A percentile compares a stretch with the other conserved stretches of the same genome.
phyloP scores from a whole-genome alignment of 2,113 vertebrate genomes.

The Cyanoderma ruficeps region DNA sequence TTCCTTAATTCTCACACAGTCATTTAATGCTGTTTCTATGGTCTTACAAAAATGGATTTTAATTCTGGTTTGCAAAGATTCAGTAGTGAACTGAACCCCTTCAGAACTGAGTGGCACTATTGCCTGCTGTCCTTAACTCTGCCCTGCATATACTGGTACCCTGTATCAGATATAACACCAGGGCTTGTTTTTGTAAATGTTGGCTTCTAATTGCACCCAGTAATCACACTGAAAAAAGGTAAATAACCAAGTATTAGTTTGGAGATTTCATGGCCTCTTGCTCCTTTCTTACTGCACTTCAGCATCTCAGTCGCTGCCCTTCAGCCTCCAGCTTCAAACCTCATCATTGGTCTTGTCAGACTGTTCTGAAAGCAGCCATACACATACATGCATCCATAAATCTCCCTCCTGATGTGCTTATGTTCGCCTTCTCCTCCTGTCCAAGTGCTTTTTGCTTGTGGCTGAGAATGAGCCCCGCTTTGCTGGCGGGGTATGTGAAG shows the following conservation, averaged over 20 bases:
- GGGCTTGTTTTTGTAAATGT: neutral
- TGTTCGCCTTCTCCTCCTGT: neutral
- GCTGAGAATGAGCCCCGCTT: neutral
- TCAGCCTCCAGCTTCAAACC: neutral
- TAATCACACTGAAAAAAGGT: neutral
- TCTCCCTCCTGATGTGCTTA: neutral
- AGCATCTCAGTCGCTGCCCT: neutral
- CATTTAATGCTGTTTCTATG: neutral
- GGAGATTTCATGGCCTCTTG: neutral
- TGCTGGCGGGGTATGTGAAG: neutral
- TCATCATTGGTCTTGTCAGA: neutral
- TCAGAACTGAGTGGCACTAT: neutral
- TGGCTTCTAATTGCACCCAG: neutral
- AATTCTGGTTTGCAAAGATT: neutral
- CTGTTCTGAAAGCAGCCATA: neutral
- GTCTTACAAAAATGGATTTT: neutral
- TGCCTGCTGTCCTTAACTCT: neutral
- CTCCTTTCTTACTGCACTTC: neutral
- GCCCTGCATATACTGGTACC: accelerated
- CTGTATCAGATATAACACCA: neutral
- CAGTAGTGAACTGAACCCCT: neutral
- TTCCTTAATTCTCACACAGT: neutral
- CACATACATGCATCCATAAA: neutral
- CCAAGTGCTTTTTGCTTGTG: neutral
- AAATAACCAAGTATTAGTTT: neutral